Evolutionary conservation across 2,113 vertebrate genomes (phyloP), one percentile per base, ranked within the genome.

Genomic region (Sylvilagus bachmani): DNA sequence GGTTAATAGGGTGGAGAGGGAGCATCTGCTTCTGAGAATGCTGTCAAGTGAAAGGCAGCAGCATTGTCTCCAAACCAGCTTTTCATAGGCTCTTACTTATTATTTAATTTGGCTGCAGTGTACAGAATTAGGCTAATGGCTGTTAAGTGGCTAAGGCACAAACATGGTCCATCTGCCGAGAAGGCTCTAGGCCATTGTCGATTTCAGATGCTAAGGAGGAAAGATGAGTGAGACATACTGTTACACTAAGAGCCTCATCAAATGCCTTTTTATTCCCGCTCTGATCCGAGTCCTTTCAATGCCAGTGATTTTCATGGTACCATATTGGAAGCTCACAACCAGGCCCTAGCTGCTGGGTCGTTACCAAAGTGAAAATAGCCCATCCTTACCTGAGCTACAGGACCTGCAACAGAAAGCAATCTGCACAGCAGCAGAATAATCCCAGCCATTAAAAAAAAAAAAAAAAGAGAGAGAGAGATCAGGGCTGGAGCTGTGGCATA

Each of bases 51-150:
- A 97, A 97, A 98, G 97, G 97, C 98, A 98, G 97, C 92, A 98
- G 97, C 49, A 31, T 51, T 97, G 96, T 94, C 98, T 98, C 98
- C 97, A 98, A 98, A 98, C 96, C 98, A 98, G 98, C 97, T 98
- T 98, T 98, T 98, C 98, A 98, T 98, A 98, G 98, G 97, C 98
- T 98, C 98, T 98, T 98, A 97, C 98, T 98, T 99, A 98, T 98
- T 98, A 98, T 98, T 98, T 98, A 98, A 98, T 98, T 99, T 98
- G 98, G 98, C 98, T 98, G 96, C 97, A 95, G 97, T 93, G 97
- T 85, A 97, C 97, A 97, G 97, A 99, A 99, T 99, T 98, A 98
- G 98, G 97, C 98, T 98, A 98, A 98, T 98, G 98, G 98, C 98
- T 98, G 98, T 98, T 98, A 98, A 99, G 98, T 98, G 98, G 97